phyloP scores from a whole-genome alignment of 2,797 vertebrate species.

The Rhadinocentrus ornatus region DNA sequence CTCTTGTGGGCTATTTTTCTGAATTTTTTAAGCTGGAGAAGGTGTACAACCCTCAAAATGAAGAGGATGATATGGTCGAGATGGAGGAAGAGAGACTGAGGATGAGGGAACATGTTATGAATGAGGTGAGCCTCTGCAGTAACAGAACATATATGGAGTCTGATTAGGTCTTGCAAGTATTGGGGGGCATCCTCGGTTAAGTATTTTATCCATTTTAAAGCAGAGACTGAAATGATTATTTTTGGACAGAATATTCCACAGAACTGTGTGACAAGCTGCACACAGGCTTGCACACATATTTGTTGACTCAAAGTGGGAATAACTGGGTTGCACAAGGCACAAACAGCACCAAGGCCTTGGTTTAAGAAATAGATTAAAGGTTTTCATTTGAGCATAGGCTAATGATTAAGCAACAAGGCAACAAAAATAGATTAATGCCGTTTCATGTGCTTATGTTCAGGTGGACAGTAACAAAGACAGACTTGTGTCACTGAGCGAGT shows the following conservation, averaged over 20 bases:
- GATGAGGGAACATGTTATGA: slow-evolving; percentile 96
- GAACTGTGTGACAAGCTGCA: not conserved
- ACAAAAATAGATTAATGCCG: slow-evolving; percentile 5
- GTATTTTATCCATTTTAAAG: not conserved
- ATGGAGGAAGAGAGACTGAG: slow-evolving; percentile 94
- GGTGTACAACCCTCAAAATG: slow-evolving; percentile 88
- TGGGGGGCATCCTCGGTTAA: not conserved
- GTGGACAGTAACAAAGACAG: slow-evolving; percentile 91
- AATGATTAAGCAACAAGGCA: not conserved
- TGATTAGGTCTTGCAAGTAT: slow-evolving; percentile 3
- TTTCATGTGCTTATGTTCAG: slow-evolving; percentile 71
- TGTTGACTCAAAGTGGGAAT: not conserved
- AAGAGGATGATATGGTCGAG: slow-evolving; percentile 93
- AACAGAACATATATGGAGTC: not conserved
- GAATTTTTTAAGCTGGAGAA: slow-evolving; percentile 88
- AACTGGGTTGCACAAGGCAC: not conserved
- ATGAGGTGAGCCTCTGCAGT: slow-evolving; percentile 82
- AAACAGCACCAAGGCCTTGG: not conserved
- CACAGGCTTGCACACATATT: not conserved
- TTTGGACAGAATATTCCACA: not conserved
- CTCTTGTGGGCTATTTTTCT: not conserved
- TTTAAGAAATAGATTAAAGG: not conserved
- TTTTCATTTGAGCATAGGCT: not conserved
- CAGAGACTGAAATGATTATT: not conserved
- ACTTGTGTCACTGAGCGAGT: slow-evolving; percentile 89